Evolutionary conservation across 2,113 vertebrate genomes (phyloP), one percentile per base, ranked within the genome.

Genomic region (Apus apus): DNA sequence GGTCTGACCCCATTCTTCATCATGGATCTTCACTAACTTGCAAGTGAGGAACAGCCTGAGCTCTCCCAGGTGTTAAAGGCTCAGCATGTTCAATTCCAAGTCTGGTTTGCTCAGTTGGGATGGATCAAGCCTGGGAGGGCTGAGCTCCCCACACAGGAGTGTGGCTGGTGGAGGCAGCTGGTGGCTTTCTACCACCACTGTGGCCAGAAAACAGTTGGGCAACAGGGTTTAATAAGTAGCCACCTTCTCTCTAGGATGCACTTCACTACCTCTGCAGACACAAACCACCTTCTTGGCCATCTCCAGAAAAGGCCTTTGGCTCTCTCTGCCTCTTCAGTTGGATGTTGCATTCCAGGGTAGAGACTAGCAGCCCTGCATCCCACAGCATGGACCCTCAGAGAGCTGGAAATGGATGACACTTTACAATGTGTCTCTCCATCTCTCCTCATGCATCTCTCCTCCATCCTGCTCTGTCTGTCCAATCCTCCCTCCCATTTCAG

Each of bases 21-120:
- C 68, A 17, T 0, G 1, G 23, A n/a, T 30, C 48, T 74, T 68
- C 1, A 0, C 25, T 43, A 48, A 43, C 8, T 2, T 9, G 20
- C n/a, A n/a, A 36, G 40, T 18, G 40, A 64, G 68, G 67, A 68
- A 36, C 0, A 1, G 30, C 34, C 23, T 20, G 30, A 67, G 27
- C 36, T 29, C 13, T 68, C 13, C 21, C 51, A 30, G 29, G 27
- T 3, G 1, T 58, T 53, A 30, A 64, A 20, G 17, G n/a, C 36
- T 89, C 36, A 32, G n/a, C 36, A 3, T 1, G 10, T 65, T 45
- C 56, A 36, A 2, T 36, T n/a, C 53, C 29, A 45, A 30, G 30
- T 16, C 56, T 36, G 45, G 8, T 50, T 57, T 50, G 26, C 43
- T 36, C 40, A 29, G 30, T 62, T 50, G n/a, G 22, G 30, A 13